These are phyloP conservation scores for Lycia hirtaria DNA, from an alignment of 2,888 invertebrate species.

Conservation along the genomic window DNA sequence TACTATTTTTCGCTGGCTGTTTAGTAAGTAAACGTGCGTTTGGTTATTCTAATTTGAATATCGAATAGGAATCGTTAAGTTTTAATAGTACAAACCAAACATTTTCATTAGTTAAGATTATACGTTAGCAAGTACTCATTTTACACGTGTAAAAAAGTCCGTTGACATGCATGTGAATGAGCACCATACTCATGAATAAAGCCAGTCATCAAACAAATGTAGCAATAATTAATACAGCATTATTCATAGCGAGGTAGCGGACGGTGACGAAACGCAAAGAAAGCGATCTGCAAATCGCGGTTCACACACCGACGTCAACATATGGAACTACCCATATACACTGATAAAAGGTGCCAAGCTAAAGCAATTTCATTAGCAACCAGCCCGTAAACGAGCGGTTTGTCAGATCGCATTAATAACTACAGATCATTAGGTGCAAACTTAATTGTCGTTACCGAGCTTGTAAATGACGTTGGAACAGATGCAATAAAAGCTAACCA, in stretches of 20 bases:
- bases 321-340: conserved; percentile 47
- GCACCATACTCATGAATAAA: conserved; percentile 64
- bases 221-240: conserved; percentile 65
- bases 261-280: conserved; percentile 64
- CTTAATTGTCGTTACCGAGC: conserved; percentile 40
- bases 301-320: conserved; percentile 56
- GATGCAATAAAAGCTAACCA: conserved; percentile 32
- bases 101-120: conserved; percentile 15
- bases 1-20: conserved; percentile 61
- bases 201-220: conserved; percentile 61
- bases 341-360: conserved; percentile 16
- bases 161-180: conserved; percentile 51
- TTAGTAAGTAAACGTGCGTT: conserved; percentile 32
- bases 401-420: conserved; percentile 29
- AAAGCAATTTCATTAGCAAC: conserved; percentile 31
- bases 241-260: conserved; percentile 63
- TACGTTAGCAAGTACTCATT: conserved; percentile 16
- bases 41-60: conserved; percentile 28
- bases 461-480: conserved; percentile 35
- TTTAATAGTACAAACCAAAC: conserved; percentile 6
- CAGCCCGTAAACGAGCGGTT: conserved; percentile 28
- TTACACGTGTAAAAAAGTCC: conserved; percentile 38
- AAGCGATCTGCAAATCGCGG: conserved; percentile 58
- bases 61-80: conserved; percentile 12
- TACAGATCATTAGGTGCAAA: conserved; percentile 38